Evolutionary conservation across 1,140 invertebrate species (phyloP).

Genomic region (Drosophila obscura): DNA sequence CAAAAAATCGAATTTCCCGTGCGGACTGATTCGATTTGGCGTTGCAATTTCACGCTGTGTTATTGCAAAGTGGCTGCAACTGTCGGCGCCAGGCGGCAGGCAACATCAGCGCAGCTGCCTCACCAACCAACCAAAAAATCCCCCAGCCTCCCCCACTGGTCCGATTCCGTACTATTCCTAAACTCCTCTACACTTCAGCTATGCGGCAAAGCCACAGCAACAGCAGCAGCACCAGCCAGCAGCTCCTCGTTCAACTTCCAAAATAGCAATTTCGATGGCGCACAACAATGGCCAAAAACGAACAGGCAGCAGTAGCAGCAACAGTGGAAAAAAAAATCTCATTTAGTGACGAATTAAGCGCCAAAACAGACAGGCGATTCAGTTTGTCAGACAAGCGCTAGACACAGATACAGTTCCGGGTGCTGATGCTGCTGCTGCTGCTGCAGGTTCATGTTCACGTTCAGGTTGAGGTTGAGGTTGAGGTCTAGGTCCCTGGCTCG

Average conservation of each 20-base stretch:
- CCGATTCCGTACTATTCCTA: conserved; percentile 2
- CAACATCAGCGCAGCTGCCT: conserved; percentile 3
- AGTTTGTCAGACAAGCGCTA: conserved; percentile 68
- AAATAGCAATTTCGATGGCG: conserved; percentile 68
- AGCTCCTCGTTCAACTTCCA: conserved; percentile 44
- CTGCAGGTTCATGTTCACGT: conserved; percentile 2
- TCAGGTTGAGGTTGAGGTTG: conserved; percentile 2
- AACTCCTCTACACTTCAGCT: conserved; percentile 6
- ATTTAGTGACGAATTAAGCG: conserved; percentile 84
- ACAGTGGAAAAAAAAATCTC: conserved; percentile 62
- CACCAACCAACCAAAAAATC: not conserved
- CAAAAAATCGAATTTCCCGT: conserved; percentile 83
- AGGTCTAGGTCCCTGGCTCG: conserved; percentile 28
- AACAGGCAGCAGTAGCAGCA: conserved; percentile 17
- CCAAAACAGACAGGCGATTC: conserved; percentile 79
- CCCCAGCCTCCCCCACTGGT: not conserved
- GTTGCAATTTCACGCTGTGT: conserved; percentile 83
- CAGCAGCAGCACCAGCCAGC: conserved; percentile 36
- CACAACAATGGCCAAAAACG: conserved; percentile 57
- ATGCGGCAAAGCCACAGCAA: conserved; percentile 37
- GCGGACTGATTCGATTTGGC: conserved; percentile 83
- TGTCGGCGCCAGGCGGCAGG: conserved; percentile 57
- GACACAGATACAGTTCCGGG: conserved; percentile 13
- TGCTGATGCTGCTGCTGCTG: conserved; percentile 3
- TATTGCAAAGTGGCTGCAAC: conserved; percentile 82